Evolutionary conservation across 2,113 vertebrate species (phyloP).

Genomic region (Chamaetylas fuelleborni): DNA sequence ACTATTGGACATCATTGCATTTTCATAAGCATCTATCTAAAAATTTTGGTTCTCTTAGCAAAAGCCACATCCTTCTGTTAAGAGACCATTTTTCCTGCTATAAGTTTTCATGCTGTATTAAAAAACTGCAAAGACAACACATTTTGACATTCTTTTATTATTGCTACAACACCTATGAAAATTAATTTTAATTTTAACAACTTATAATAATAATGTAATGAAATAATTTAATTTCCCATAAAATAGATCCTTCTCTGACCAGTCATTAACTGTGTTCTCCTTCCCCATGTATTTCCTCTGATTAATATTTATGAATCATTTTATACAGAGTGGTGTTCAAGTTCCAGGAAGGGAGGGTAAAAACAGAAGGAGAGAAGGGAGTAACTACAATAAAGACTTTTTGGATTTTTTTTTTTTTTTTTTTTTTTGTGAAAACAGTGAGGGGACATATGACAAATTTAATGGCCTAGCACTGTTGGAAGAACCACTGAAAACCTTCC

Average conservation of each 20-base stretch:
- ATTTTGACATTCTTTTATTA: constrained; percentile 46
- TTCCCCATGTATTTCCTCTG: background rate
- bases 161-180: constrained; percentile 17
- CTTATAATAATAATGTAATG: constrained; percentile 7
- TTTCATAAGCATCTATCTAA: background rate
- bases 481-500: background rate
- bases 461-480: background rate
- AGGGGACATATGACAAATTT: background rate
- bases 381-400: background rate
- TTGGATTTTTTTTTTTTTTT: background rate
- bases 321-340: background rate
- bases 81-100: background rate
- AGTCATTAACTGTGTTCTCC: background rate
- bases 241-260: background rate
- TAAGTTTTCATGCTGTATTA: background rate
- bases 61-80: background rate
- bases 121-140: constrained; percentile 35
- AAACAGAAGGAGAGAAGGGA: background rate
- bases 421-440: background rate
- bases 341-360: background rate
- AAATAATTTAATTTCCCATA: background rate
- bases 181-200: constrained; percentile 48
- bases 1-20: background rate
- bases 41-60: background rate
- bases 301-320: constrained; percentile 42